phyloP scores from a whole-genome alignment of 2,797 vertebrate genomes.

The Xyrichtys novacula region DNA sequence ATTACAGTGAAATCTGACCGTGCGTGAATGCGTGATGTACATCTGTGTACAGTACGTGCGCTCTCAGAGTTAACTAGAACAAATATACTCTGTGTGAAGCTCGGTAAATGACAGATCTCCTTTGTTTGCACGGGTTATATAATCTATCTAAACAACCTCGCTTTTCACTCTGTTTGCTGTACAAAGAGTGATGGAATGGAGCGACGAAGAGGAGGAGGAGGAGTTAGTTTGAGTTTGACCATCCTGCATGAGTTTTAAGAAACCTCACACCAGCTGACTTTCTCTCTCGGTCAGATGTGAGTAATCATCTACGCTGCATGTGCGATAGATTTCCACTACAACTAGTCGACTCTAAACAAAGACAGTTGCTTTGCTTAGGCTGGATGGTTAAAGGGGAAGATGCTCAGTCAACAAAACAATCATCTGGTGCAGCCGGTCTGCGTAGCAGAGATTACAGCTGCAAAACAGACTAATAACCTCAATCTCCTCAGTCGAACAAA shows the following conservation, averaged over 20 bases:
- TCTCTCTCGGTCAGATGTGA: conserved; percentile 37
- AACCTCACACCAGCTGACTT: conserved; percentile 6
- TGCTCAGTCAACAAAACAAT: conserved; percentile 50
- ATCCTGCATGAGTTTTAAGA: conserved; percentile 6
- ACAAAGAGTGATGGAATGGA: conserved; percentile 11
- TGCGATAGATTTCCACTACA: conserved; percentile 20
- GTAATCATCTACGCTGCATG: conserved; percentile 35
- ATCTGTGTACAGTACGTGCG: background rate
- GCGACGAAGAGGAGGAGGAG: too few species aligned
- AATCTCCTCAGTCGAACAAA: conserved; percentile 25
- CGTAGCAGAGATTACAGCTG: conserved; percentile 12
- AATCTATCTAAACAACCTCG: conserved; percentile 43
- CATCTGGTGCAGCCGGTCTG: conserved; percentile 23
- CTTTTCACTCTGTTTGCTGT: conserved; percentile 29
- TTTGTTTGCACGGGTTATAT: conserved; percentile 58
- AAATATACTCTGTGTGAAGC: conserved; percentile 51
- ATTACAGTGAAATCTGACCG: conserved; percentile 44
- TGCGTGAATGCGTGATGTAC: background rate
- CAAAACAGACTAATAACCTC: conserved; percentile 25
- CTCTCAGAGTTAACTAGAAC: conserved; percentile 35
- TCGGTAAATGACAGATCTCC: conserved; percentile 49
- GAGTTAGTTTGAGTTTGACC: background rate
- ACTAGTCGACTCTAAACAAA: conserved; percentile 24
- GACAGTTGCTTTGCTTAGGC: background rate
- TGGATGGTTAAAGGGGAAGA: conserved; percentile 18